Evolutionary conservation across 1,140 invertebrate genomes (phyloP).

Genomic region (Caerostris extrusa): DNA sequence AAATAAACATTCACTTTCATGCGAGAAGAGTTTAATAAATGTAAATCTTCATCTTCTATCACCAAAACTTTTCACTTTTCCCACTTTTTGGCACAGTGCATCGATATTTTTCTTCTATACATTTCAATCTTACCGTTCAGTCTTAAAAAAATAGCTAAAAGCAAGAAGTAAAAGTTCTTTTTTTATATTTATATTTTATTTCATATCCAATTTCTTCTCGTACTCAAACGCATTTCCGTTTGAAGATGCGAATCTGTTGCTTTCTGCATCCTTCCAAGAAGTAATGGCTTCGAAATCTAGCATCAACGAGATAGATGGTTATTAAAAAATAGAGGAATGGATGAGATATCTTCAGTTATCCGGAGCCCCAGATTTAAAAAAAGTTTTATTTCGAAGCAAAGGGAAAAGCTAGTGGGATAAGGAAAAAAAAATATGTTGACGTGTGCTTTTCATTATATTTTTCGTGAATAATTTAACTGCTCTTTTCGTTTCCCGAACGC

Average conservation of each 20-base stretch:
- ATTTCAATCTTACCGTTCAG: neutral
- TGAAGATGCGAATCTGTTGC: slow-evolving; percentile 61
- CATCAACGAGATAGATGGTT: slow-evolving; percentile 60
- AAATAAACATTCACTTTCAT: no score
- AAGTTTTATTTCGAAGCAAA: neutral
- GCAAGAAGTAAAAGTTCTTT: neutral
- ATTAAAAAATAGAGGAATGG: slow-evolving; percentile 45
- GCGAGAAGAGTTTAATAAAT: no score
- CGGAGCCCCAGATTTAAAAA: no score
- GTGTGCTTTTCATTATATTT: slow-evolving; percentile 42
- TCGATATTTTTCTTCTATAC: neutral
- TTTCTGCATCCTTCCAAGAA: slow-evolving; percentile 7
- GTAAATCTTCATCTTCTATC: no score
- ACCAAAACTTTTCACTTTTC: no score
- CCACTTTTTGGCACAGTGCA: neutral
- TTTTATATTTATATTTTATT: slow-evolving; percentile 53
- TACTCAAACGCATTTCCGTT: slow-evolving; percentile 24
- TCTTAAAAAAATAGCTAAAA: neutral
- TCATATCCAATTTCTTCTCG: slow-evolving; percentile 31
- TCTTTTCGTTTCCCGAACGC: neutral
- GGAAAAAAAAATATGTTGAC: slow-evolving; percentile 14
- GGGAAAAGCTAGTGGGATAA: neutral
- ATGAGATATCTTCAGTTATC: neutral
- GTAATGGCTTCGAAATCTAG: slow-evolving; percentile 49
- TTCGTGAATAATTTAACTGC: slow-evolving; percentile 54